Evolutionary conservation across 2,888 invertebrate species (phyloP).

Genomic region (Meliscaeva auricollis): DNA sequence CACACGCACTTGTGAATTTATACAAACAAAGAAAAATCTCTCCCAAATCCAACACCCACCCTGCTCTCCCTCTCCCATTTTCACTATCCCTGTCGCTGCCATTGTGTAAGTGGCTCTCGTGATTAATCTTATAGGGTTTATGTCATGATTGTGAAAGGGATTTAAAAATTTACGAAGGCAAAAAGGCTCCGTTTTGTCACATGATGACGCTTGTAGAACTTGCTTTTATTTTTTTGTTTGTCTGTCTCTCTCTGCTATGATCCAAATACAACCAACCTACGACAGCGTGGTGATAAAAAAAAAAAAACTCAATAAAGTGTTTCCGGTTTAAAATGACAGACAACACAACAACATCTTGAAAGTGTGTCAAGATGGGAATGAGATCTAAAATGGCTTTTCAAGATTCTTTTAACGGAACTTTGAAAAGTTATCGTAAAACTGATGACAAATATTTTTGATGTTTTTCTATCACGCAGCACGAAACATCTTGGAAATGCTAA

Average conservation of each 20-base stretch:
- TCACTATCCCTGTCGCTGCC: constrained; percentile 11
- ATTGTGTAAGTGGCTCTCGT: constrained; percentile 50
- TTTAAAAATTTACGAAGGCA: constrained; percentile 53
- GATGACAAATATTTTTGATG: constrained; percentile 32
- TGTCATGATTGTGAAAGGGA: constrained; percentile 44
- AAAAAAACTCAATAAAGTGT: constrained; percentile 12
- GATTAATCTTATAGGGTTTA: constrained; percentile 65
- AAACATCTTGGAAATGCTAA: constrained; percentile 10
- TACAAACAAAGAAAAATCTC: background rate
- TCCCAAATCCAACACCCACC: background rate
- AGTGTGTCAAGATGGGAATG: constrained; percentile 20
- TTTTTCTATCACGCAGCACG: background rate
- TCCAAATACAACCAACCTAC: too few species aligned
- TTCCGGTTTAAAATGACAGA: constrained; percentile 16
- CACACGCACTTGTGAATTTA: constrained; percentile 22
- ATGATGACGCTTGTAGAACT: constrained; percentile 22
- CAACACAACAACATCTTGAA: constrained; percentile 26
- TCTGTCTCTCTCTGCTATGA: background rate
- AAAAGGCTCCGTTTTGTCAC: constrained; percentile 27
- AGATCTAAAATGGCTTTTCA: constrained; percentile 1
- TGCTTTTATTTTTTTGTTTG: background rate
- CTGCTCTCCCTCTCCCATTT: too few species aligned
- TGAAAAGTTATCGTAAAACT: constrained; percentile 20
- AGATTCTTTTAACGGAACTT: constrained; percentile 7
- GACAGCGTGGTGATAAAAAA: too few species aligned